Evolutionary conservation across 35 echinoderm and acorn worm species (phyloP), one percentile per base, ranked within the genome.

Genomic region (Diadema setosum): DNA sequence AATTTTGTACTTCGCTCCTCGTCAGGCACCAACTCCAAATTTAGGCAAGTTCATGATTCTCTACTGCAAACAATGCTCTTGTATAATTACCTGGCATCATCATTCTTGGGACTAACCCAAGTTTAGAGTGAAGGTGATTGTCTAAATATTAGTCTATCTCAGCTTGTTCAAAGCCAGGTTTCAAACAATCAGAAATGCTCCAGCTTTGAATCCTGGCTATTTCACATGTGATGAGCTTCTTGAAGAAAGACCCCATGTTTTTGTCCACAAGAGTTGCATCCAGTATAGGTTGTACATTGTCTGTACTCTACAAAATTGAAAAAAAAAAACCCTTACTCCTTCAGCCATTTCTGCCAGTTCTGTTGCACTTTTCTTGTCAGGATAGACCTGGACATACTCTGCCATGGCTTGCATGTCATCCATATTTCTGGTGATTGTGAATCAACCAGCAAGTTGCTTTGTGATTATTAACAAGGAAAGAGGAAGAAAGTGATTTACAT

Each of bases 11-110:
- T 80, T 39, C 74, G 55, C 31, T 89, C 31, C 15, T n/a, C 73
- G 15, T 88, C 44, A 42, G 45, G 46, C 20, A 89, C 15, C 1
- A 89, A 3, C 16, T 35, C 0, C 14, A 3, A 35, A 74, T 26
- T 33, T 17, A 70, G 17, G 40, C 4, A 59, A 37, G 5, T 46
- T 30, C 7, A 23, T 24, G 20, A 81, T 75, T n/a, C 4, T 5
- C 35, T 44, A 0, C 5, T 67, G 69, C 17, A 84, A 26, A 11
- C 73, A 21, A 31, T 43, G 80, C 32, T 5, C 56, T 58, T 5
- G 88, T 61, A 46, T 83, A 90, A 52, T 84, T 90, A 6, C 88
- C 88, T 65, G 88, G 88, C 88, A 90, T 90, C 76, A 90, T 90
- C 14, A 90, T 23, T 70, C 26, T 52, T 2, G 88, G 58, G 11